Evolutionary conservation across 2,888 invertebrate species (phyloP).

Genomic region (Acronicta aceris): DNA sequence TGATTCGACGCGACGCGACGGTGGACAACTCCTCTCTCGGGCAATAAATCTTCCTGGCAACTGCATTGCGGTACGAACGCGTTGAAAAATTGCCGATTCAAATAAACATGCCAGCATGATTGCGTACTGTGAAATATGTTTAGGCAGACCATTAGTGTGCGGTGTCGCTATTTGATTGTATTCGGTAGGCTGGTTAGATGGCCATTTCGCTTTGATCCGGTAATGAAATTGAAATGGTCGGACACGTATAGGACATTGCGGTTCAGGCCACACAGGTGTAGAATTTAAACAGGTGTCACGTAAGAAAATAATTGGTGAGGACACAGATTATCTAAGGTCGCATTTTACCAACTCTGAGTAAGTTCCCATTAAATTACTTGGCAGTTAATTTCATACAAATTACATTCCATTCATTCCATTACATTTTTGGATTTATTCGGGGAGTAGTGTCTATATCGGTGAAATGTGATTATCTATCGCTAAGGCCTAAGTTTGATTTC

Average conservation of each 20-base stretch:
- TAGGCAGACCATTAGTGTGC: slow-evolving; percentile 40
- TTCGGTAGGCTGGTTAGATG: slow-evolving; percentile 46
- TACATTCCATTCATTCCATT: too few species aligned
- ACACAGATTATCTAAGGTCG: too few species aligned
- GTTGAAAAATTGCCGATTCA: slow-evolving; percentile 83
- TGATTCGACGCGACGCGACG: slow-evolving; percentile 72
- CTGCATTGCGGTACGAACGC: slow-evolving; percentile 79
- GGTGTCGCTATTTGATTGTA: slow-evolving; percentile 43
- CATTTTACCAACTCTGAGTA: too few species aligned
- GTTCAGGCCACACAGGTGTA: slow-evolving; percentile 33
- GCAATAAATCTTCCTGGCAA: slow-evolving; percentile 80
- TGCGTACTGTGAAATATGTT: slow-evolving; percentile 63
- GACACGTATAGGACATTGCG: slow-evolving; percentile 2
- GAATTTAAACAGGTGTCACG: background rate
- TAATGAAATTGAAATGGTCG: slow-evolving; percentile 23
- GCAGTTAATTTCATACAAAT: too few species aligned
- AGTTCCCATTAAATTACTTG: too few species aligned
- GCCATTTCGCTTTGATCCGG: slow-evolving; percentile 33
- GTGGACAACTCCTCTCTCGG: slow-evolving; percentile 69
- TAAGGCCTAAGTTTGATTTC: too few species aligned
- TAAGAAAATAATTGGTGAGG: slow-evolving; percentile 2
- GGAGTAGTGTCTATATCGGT: too few species aligned
- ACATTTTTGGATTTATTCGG: too few species aligned
- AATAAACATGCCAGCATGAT: slow-evolving; percentile 78
- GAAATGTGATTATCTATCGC: too few species aligned